Conservation (phyloP, 2,888 invertebrate species). For the Tenthredo distinguenda region DNA sequence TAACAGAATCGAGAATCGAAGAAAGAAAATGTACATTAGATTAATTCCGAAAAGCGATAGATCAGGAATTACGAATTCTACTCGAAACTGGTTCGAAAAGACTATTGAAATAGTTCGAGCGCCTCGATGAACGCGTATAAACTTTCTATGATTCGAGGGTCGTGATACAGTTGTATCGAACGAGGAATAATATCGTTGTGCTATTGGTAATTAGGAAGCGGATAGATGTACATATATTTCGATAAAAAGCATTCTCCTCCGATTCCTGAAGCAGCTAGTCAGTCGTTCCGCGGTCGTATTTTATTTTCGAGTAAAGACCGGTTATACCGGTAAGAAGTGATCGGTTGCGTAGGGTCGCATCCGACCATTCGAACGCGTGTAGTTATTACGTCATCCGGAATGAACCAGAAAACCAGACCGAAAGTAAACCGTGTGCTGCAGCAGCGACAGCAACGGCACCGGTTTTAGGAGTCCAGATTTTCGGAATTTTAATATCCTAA, state of each 20-base stretch:
- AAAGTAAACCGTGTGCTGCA: not conserved
- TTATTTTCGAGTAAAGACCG: not conserved
- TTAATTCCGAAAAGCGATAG: too few species aligned
- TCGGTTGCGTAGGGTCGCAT: slow-evolving; percentile 48
- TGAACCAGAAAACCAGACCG: slow-evolving; percentile 22
- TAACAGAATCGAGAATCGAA: too few species aligned
- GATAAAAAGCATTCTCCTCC: not conserved
- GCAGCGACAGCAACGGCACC: not conserved
- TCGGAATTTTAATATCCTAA: too few species aligned
- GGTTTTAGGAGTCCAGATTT: too few species aligned
- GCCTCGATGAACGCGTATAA: too few species aligned
- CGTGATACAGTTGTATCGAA: not conserved
- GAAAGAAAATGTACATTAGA: too few species aligned
- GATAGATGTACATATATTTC: not conserved
- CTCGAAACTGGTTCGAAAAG: too few species aligned
- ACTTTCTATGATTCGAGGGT: not conserved
- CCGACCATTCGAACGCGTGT: slow-evolving; percentile 6
- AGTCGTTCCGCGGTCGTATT: not conserved
- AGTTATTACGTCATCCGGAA: slow-evolving; percentile 31
- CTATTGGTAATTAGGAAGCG: not conserved
- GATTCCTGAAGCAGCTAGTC: not conserved
- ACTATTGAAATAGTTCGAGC: too few species aligned
- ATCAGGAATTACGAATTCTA: too few species aligned
- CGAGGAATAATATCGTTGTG: not conserved
- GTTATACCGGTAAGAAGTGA: slow-evolving; percentile 36